Evolutionary conservation across 2,113 vertebrate species (phyloP).

Genomic region (Paracanthobrama guichenoti): DNA sequence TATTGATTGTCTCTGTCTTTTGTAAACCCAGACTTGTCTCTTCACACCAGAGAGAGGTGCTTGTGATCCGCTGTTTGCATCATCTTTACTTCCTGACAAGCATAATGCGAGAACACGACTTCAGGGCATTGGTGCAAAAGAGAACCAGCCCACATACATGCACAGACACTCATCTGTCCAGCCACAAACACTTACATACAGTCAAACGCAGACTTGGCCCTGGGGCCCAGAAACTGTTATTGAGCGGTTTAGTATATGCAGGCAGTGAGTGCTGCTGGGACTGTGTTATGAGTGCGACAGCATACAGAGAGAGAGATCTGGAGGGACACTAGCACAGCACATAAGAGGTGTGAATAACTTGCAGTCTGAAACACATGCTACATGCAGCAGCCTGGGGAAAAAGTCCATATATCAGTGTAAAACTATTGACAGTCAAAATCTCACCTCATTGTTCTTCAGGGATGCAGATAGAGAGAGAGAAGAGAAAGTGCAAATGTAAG

Average conservation of each 20-base stretch:
- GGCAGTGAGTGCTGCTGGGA: neutral
- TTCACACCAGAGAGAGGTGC: slow-evolving; percentile 41
- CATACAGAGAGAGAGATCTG: slow-evolving; percentile 25
- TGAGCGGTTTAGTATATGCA: slow-evolving; percentile 28
- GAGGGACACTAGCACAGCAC: slow-evolving; percentile 28
- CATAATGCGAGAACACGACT: slow-evolving; percentile 17
- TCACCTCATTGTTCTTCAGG: slow-evolving; percentile 73
- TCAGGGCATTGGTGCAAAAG: slow-evolving; percentile 17
- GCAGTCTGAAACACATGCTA: slow-evolving; percentile 11
- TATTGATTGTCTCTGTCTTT: neutral
- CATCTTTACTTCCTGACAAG: slow-evolving; percentile 1
- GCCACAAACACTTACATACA: slow-evolving; percentile 11
- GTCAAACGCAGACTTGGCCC: neutral
- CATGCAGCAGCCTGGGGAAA: slow-evolving; percentile 14
- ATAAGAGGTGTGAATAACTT: slow-evolving; percentile 49
- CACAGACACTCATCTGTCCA: neutral
- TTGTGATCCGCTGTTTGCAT: slow-evolving; percentile 37
- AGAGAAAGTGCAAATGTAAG: slow-evolving; percentile 25
- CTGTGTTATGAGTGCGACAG: neutral
- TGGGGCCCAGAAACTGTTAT: neutral
- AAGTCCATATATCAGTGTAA: slow-evolving; percentile 6
- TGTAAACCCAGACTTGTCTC: neutral
- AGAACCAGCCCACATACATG: neutral
- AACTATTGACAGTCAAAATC: slow-evolving; percentile 37
- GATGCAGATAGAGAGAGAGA: slow-evolving; percentile 30